Base-by-base conservation (phyloP, 2,888 invertebrate species). In the Argyresthia albistria region DNA sequence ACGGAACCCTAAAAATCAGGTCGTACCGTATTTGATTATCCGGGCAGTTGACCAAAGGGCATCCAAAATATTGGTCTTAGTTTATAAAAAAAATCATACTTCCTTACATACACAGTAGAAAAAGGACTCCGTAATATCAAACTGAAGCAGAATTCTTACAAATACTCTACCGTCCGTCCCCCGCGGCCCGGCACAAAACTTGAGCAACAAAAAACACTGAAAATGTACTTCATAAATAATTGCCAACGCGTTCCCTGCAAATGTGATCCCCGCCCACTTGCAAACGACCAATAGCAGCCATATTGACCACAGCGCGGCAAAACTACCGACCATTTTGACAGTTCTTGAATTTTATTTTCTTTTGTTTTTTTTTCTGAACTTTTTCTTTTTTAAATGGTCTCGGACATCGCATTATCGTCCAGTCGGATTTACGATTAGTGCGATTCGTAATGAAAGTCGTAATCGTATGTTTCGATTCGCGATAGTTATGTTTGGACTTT, bases 301-400 rank as follows among this genome's bases (percentile, higher is more conserved):
- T 57, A 60, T 59, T 62, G 62, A 64, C 65, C 60, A 55, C 60
- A 65, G 66, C 75, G 71, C 76, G 73, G 73, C 68, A 72, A 78
- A 80, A 82, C 78, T 67, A 79, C 78, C 67, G 69, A 76, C 80
- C 82, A 78, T 86, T 83, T 81, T 86, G 84, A 86, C 84, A 84
- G 80, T 76, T 80, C 74, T 82, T 78, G 73, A 69, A 66, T 58
- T 69, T 62, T 60, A 71, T 73, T 71, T 69, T 65, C 66, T n/a
- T n/a, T n/a, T n/a, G n/a, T n/a, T 67, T 68, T 62, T 64, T 65
- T 67, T 66, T 57, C 60, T 60, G 56, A 63, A 56, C 60, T 59
- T 65, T 59, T 65, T 66, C 67, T 59, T 63, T 68, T 80, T 76
- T 80, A 73, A 65, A 66, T 59, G 64, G 66, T 69, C 73, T 76